Evolutionary conservation across 2,888 invertebrate species (phyloP).

Genomic region (Strigamia maritima): DNA sequence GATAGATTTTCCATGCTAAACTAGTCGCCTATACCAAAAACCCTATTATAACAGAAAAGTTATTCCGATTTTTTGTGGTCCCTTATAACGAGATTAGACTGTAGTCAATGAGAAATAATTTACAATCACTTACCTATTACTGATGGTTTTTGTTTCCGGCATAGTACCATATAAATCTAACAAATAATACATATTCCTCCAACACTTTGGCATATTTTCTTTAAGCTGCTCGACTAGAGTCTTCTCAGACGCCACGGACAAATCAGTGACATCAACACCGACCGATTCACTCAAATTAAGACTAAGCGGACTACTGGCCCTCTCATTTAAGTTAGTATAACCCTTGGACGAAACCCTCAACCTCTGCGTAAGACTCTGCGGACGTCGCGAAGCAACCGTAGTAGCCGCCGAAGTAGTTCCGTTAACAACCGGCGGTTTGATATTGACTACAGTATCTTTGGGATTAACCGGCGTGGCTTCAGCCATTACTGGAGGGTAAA

Average conservation of each 20-base stretch:
- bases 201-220: conserved; percentile 71
- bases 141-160: conserved; percentile 90
- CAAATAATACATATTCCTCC: conserved; percentile 90
- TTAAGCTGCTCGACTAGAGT: conserved; percentile 52
- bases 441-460: not conserved
- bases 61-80: too few relatives aligned
- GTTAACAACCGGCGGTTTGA: not conserved
- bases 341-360: conserved; percentile 60
- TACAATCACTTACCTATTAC: conserved; percentile 64
- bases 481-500: not conserved
- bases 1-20: too few relatives aligned
- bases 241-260: conserved; percentile 51
- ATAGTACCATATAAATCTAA: conserved; percentile 89
- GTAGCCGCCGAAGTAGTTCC: not conserved
- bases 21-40: too few relatives aligned
- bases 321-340: conserved; percentile 68
- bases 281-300: conserved; percentile 52
- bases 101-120: too few relatives aligned
- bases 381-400: conserved; percentile 55
- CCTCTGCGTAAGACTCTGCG: conserved; percentile 85
- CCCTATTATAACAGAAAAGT: too few relatives aligned
- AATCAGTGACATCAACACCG: conserved; percentile 48
- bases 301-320: conserved; percentile 44
- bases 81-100: too few relatives aligned
- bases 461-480: not conserved